A percentile compares a stretch with the other conserved stretches of the same genome.
These are phyloP conservation scores for Zosterops lateralis DNA, from an alignment of 2,113 vertebrate genomes.

Conservation along the genomic window DNA sequence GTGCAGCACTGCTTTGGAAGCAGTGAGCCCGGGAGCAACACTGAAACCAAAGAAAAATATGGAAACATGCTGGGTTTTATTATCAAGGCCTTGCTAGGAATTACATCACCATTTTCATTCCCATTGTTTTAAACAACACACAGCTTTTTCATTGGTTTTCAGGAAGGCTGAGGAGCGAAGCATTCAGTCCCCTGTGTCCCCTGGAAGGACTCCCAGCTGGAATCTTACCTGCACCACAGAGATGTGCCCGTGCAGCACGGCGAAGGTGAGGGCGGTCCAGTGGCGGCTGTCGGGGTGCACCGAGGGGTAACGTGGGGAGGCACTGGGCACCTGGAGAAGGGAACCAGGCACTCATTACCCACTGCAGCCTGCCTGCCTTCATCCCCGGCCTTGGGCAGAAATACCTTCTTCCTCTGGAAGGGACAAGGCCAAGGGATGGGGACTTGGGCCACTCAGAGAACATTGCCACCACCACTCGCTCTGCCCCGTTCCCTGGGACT, in stretches of 20 bases:
- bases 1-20: not conserved
- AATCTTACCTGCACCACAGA: constrained; percentile 91
- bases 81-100: not conserved
- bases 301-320: constrained; percentile 85
- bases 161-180: not conserved
- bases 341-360: not conserved
- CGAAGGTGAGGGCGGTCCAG: constrained; percentile 92
- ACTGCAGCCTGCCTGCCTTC: not conserved
- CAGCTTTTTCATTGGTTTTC: not conserved
- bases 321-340: constrained; percentile 83
- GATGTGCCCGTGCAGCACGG: constrained; percentile 93
- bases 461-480: not conserved
- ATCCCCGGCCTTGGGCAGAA: not conserved
- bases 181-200: not conserved
- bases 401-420: not conserved
- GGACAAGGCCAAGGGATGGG: not conserved
- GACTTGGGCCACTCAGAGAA: not conserved
- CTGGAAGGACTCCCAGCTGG: rapidly evolving
- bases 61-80: not conserved
- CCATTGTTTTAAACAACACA: rapidly evolving
- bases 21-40: not conserved
- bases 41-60: not conserved
- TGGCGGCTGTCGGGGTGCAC: constrained; percentile 95
- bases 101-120: rapidly evolving
- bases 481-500: not conserved